Percentiles rank a stretch among this genome's conserved stretches.
phyloP scores from a whole-genome alignment of 30 jellyfish, hydroid and myxozoan genomes.

The Cassiopea andromeda region DNA sequence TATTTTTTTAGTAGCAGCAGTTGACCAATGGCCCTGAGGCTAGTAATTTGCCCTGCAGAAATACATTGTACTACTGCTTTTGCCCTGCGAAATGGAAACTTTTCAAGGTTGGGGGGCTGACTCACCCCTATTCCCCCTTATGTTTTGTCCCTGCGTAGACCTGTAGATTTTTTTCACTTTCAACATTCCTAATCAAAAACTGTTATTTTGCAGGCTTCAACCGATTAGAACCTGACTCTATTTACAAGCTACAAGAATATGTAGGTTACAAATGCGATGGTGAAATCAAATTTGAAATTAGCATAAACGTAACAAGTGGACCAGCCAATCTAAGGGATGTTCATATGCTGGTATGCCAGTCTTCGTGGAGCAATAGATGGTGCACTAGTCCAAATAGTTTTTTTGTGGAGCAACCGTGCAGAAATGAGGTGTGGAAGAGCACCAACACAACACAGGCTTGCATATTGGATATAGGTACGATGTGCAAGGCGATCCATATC shows the following conservation, averaged over 20 bases:
- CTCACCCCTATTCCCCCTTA: too few species aligned
- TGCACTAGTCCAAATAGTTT: conserved; percentile 4
- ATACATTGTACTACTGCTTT: too few species aligned
- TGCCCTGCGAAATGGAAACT: too few species aligned
- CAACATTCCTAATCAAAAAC: background rate
- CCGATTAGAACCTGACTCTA: background rate
- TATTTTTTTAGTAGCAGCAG: too few species aligned
- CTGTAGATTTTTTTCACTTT: too few species aligned
- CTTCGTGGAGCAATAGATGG: conserved; percentile 50
- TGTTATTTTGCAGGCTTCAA: background rate
- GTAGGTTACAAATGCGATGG: conserved; percentile 25
- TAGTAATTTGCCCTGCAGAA: too few species aligned
- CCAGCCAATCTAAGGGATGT: background rate
- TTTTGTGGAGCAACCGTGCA: conserved; percentile 12
- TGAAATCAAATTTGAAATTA: conserved; percentile 18
- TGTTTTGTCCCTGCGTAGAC: too few species aligned
- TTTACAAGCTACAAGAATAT: background rate
- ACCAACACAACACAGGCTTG: background rate
- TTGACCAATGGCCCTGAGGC: too few species aligned
- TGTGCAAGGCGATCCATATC: background rate
- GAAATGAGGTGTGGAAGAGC: background rate
- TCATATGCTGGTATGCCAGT: conserved; percentile 37
- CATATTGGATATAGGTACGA: background rate
- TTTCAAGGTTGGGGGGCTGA: too few species aligned
- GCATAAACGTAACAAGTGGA: background rate